Evolutionary conservation across 2,888 invertebrate species (phyloP), one percentile per base, ranked within the genome.

Genomic region (Callyntrura guangdongensis): DNA sequence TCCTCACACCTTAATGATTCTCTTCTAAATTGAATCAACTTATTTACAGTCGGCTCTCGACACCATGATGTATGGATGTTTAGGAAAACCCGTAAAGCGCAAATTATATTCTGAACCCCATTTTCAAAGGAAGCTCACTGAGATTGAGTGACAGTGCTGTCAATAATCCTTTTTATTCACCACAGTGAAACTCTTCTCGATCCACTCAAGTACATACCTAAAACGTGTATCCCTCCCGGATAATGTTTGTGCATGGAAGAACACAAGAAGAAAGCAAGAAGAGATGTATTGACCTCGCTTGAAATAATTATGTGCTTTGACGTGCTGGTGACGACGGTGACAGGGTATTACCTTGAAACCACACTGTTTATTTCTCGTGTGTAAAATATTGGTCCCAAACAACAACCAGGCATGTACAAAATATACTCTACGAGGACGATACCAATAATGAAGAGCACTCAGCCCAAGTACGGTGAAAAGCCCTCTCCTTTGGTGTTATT

Each of bases 271-370:
- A 36, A 69, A 6, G 20, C 56, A 79, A 20, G 17, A 56, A 8
- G 64, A 64, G 47, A 83, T 67, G 49, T 83, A 47, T 83, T 67
- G 64, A 67, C 67, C 53, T 84, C 84, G 22, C 8, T 56, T 56
- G 69, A 72, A 69, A 69, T 69, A 69, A 84, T 84, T 84, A 84
- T 69, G 11, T 69, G 53, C 20, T 84, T 69, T 69, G 84, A 84
- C 69, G 17, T 25, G 20, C 45, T 36, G 56, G 59, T 36, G 69
- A 14, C 49, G 36, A 14, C 49, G 25, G 64, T 53, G 56, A 69
- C 72, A 64, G 12, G 64, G 14, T 47, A 20, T 17, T 67, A 14
- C 64, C 27, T 67, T 67, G 64, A 67, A 14, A 27, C 14, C 64
- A 9, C 47, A 9, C 47, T 74, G 45, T 74, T 74, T 47, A 47